These are phyloP conservation scores for Cairina moschata DNA, from an alignment of 2,113 vertebrate species.

Conservation along the genomic window DNA sequence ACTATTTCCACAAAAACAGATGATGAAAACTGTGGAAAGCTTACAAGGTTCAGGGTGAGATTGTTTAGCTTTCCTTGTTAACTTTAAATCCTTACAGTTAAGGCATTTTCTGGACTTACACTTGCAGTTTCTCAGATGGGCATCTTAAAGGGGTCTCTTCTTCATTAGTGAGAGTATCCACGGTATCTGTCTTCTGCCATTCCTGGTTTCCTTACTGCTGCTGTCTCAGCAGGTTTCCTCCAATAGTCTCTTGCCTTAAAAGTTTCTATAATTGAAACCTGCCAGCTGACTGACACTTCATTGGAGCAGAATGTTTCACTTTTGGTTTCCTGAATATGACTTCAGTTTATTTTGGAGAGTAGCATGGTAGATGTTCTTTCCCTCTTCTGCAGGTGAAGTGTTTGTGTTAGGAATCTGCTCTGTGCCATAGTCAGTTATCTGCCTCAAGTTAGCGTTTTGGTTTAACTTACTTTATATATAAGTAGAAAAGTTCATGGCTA, in stretches of 20 bases:
- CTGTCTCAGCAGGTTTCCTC: background rate
- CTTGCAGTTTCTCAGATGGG: background rate
- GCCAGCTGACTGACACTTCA: background rate
- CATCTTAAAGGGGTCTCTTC: background rate
- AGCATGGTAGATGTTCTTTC: background rate
- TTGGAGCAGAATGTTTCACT: background rate
- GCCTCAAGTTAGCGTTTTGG: background rate
- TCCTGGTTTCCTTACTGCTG: background rate
- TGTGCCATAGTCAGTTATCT: background rate
- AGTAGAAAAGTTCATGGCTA: background rate
- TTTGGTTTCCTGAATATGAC: background rate
- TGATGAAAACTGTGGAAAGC: background rate
- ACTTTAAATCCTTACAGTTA: background rate
- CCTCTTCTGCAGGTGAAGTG: background rate
- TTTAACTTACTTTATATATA: background rate
- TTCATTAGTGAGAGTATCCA: rapidly evolving
- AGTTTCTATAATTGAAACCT: rapidly evolving
- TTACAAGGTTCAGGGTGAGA: background rate
- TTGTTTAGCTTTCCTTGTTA: background rate
- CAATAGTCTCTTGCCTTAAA: background rate
- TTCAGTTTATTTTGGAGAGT: background rate
- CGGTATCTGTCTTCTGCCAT: background rate
- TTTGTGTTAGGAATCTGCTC: background rate
- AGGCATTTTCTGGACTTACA: background rate
- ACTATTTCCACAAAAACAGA: no score